Evolutionary conservation across 2,888 invertebrate genomes (phyloP), one percentile per base, ranked within the genome.

Genomic region (Folsomia candida): DNA sequence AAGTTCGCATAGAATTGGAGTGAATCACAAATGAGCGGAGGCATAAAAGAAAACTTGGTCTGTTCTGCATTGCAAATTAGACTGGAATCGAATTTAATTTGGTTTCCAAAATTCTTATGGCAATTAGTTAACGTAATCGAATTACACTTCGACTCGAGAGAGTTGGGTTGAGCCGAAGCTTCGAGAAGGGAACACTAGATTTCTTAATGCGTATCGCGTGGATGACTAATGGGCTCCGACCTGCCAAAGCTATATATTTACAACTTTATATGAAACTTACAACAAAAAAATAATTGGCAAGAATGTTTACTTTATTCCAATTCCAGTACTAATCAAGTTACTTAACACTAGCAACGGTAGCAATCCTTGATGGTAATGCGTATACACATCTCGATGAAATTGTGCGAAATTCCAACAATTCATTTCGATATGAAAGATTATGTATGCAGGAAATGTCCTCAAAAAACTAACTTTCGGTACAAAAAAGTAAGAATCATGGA

Each of bases 51-150:
- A 47, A 57, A 60, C 27, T 54, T n/a, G 6, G 18, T 54, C 54
- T 24, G 3, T 57, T 67, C 47, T 67, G 67, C 58, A 58, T 28
- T 67, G 29, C 58, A 29, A 59, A 67, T 29, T 20, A 66, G 25
- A 2, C 11, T 57, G 67, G 47, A 58, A 67, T 67, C 29, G 59
- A 59, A 67, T 58, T 67, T 59, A 67, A 67, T 67, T 59, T 58
- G 37, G 22, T 54, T 58, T 25, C 20, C 58, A 59, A 67, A 67
- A 59, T 67, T 58, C 67, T 59, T 59, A 59, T 59, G 28, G 24
- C 67, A 67, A 67, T 67, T 67, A 59, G 59, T 29, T 59, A 22
- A 26, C 20, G 47, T 29, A 65, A 65, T 65, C 27, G 51, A 51
- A 65, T 65, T 65, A 27, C n/a, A 6, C 6, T n/a, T 54, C 4